These are phyloP conservation scores for Microplitis manilae DNA, from an alignment of 2,888 invertebrate genomes.

Conservation along the genomic window DNA sequence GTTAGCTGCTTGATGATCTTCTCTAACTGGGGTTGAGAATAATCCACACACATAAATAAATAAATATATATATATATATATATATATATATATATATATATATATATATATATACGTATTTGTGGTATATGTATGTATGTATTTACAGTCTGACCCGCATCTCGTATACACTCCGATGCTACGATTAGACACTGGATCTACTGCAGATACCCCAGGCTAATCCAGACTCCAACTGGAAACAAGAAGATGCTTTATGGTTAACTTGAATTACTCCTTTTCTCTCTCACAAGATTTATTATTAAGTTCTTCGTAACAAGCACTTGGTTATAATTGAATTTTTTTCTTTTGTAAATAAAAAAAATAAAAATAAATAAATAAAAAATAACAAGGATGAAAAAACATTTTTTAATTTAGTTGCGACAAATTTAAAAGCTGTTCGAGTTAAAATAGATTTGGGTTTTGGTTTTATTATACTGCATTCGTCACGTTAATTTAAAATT, in stretches of 20 bases:
- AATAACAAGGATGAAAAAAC: neutral
- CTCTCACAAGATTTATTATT: constrained; percentile 3
- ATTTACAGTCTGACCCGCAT: constrained; percentile 19
- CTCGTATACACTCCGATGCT: neutral
- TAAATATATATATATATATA: too few species aligned
- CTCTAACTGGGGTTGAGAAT: neutral
- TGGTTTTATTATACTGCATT: too few species aligned
- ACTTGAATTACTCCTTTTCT: constrained; percentile 6
- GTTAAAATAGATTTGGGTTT: too few species aligned
- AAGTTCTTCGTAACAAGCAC: neutral
- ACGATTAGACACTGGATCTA: constrained; percentile 29
- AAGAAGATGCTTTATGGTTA: constrained; percentile 6
- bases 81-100: too few species aligned
- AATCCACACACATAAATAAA: too few species aligned
- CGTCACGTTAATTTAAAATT: too few species aligned
- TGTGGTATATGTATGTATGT: neutral
- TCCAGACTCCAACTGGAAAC: constrained; percentile 11
- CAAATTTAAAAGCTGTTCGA: neutral
- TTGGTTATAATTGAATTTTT: constrained; percentile 24
- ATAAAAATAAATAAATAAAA: neutral
- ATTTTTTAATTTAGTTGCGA: constrained; percentile 2
- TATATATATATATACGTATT: too few species aligned
- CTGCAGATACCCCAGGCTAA: constrained; percentile 16
- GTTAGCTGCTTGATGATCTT: neutral
- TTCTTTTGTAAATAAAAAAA: neutral